phyloP scores from a whole-genome alignment of 2,113 vertebrate genomes.

The Grammomys surdaster region DNA sequence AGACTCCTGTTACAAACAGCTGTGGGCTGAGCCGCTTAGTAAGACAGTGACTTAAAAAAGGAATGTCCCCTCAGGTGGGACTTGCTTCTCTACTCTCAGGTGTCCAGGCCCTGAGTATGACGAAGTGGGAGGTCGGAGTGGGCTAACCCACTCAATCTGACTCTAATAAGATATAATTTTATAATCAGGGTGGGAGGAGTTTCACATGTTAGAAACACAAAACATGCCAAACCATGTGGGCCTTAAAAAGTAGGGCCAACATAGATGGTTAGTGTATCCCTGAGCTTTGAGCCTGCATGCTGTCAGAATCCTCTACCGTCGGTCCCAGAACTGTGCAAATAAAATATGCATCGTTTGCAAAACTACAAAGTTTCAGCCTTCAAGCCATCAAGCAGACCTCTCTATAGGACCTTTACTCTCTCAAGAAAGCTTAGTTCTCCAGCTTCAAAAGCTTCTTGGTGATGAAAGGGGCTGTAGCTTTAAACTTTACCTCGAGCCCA shows the following conservation, averaged over 20 bases:
- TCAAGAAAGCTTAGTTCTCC: conserved; percentile 40
- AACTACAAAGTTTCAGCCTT: neutral
- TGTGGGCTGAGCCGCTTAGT: neutral
- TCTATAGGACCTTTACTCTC: conserved; percentile 56
- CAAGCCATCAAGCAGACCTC: conserved; percentile 26
- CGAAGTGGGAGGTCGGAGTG: neutral
- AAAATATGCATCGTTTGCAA: neutral
- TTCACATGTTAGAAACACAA: neutral
- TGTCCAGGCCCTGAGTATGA: neutral
- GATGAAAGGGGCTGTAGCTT: conserved; percentile 65
- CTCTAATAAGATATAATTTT: neutral
- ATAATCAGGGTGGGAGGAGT: neutral
- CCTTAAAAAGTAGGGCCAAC: neutral
- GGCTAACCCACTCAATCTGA: neutral
- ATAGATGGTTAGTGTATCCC: neutral
- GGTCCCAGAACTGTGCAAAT: neutral
- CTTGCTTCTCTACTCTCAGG: neutral
- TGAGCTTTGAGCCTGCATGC: neutral
- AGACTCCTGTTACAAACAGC: neutral
- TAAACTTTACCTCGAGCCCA: conserved; percentile 58
- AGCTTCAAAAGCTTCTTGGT: conserved; percentile 40
- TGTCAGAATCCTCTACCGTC: neutral
- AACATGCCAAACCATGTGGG: neutral
- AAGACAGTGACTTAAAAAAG: neutral
- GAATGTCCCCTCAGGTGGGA: neutral